A percentile compares a stretch with the other conserved stretches of the same genome.
phyloP scores from a whole-genome alignment of 2,113 vertebrate genomes.

The Pelecanus crispus region DNA sequence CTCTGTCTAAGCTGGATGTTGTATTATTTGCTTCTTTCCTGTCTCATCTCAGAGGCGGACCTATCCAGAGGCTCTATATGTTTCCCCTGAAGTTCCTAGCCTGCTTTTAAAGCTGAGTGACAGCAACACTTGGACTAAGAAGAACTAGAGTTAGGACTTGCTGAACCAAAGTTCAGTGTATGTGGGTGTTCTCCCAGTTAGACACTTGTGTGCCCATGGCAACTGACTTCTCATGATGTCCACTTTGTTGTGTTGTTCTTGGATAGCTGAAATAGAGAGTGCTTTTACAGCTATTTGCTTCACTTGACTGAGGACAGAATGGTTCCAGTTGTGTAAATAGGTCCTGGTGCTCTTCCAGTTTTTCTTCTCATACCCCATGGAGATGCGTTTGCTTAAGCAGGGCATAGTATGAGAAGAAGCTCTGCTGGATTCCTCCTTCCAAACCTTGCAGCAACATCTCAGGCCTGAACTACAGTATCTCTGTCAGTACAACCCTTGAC shows the following conservation, averaged over 20 bases:
- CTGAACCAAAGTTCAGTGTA: not conserved
- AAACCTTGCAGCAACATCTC: not conserved
- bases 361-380: constrained; percentile 42
- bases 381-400: constrained; percentile 56
- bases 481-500: not conserved
- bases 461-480: not conserved
- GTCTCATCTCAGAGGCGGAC: not conserved
- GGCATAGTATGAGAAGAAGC: constrained; percentile 34
- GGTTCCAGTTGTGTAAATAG: constrained; percentile 76
- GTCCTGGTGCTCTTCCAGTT: constrained; percentile 45
- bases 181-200: not conserved
- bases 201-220: constrained; percentile 12
- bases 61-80: not conserved
- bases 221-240: constrained; percentile 53
- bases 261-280: constrained; percentile 48
- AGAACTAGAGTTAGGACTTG: not conserved
- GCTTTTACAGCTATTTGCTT: constrained; percentile 57
- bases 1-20: not conserved
- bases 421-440: constrained; percentile 1
- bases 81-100: not conserved
- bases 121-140: not conserved
- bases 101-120: not conserved
- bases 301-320: constrained; percentile 62
- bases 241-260: constrained; percentile 64
- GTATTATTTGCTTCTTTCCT: not conserved